Evolutionary conservation across 2,113 vertebrate genomes (phyloP), one percentile per base, ranked within the genome.

Genomic region (Peromyscus californicus): DNA sequence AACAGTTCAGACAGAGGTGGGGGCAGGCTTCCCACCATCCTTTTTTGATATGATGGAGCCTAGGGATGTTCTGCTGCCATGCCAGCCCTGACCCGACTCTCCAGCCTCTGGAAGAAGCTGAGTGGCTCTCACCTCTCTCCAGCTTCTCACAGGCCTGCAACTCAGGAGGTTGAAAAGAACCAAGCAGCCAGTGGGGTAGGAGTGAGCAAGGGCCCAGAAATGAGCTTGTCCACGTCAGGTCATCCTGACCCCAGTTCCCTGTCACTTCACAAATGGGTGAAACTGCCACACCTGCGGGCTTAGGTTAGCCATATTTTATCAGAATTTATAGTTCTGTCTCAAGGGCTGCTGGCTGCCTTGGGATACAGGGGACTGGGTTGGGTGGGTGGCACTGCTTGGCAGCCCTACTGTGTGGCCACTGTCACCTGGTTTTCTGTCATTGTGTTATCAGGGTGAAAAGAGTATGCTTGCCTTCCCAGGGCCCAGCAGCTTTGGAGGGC

Each of bases 401-500:
- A 10, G 89, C 9, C 85, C 78, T 57, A 26, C 83, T 29, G 11
- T 21, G 45, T 9, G 51, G 90, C 59, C 67, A 8, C 8, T 70
- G 67, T 24, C 11, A 51, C 85, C 87, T 42, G 72, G 59, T 42
- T 97, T 96, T 91, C 94, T 94, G 80, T 80, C 36, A 22, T 91
- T 91, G 39, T 95, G 88, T 91, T 93, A 83, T 85, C 86, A 9
- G 51, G 59, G 82, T 94, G 97, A 95, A 83, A 72, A 19, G 79
- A 7, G 7, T 48, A 12, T 85, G 69, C 93, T 89, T 93, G 48
- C 92, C 91, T 95, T 93, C 90, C 96, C 84, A 84, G 83, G 72
- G 51, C 16, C 2, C 4, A 57, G 91, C 39, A 42, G 36, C 63
- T 29, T 3, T 9, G 42, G 74, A 83, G 91, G 42, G 59, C 45